phyloP scores from a whole-genome alignment of 2,113 vertebrate genomes.

The Phrynosoma blainvillii region DNA sequence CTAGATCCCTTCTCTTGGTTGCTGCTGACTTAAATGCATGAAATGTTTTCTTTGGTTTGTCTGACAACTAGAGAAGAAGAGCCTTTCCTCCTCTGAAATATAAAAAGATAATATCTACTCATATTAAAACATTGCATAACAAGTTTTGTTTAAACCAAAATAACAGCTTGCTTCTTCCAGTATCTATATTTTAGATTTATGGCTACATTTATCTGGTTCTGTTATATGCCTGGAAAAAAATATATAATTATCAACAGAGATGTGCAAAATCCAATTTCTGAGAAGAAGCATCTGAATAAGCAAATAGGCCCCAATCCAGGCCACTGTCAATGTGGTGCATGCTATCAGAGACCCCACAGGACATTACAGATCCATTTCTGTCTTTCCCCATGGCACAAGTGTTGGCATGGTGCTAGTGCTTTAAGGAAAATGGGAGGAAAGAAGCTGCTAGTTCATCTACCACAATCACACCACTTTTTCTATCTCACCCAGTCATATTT shows the following conservation, averaged over 20 bases:
- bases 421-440: background rate
- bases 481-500: background rate
- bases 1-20: fast-evolving
- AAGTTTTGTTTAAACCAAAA: background rate
- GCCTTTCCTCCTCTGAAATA: background rate
- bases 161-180: background rate
- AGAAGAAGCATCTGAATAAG: constrained; percentile 17
- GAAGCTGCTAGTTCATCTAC: background rate
- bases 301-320: background rate
- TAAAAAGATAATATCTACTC: background rate
- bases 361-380: background rate
- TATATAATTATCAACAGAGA: background rate
- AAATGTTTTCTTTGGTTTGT: background rate
- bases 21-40: background rate
- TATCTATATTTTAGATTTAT: constrained; percentile 1
- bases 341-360: background rate
- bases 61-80: background rate
- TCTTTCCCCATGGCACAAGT: background rate
- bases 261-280: background rate
- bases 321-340: background rate
- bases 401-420: background rate
- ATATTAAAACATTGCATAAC: background rate
- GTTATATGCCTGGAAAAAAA: fast-evolving
- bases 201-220: fast-evolving
- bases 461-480: background rate